Evolutionary conservation across 35 echinoderm and acorn worm species (phyloP).

Genomic region (Lytechinus pictus): DNA sequence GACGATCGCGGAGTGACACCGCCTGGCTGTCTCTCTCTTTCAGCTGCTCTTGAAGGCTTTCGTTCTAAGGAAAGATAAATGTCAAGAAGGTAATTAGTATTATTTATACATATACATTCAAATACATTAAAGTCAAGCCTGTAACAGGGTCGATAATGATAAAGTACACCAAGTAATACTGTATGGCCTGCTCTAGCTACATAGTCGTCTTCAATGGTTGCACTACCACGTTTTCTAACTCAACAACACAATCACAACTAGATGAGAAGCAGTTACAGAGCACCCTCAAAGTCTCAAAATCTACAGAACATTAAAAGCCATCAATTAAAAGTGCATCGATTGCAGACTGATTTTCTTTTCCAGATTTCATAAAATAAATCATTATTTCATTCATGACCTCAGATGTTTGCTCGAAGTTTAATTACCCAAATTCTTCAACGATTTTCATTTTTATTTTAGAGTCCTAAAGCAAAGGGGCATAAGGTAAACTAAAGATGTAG

Average conservation of each 20-base stretch:
- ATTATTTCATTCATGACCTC: not conserved
- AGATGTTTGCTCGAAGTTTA: not conserved
- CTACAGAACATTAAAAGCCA: not conserved
- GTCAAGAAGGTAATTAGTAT: not conserved
- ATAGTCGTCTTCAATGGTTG: too few species aligned
- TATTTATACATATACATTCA: not conserved
- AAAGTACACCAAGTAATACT: not conserved
- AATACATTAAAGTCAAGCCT: not conserved
- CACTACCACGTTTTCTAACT: too few species aligned
- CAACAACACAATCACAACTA: too few species aligned
- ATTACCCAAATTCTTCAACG: not conserved
- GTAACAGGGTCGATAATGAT: not conserved
- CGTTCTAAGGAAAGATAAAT: slow-evolving; percentile 72
- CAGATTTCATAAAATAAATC: not conserved
- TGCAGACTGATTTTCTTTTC: not conserved
- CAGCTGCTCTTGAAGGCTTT: slow-evolving; percentile 94
- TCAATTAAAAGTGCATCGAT: not conserved
- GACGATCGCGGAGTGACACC: slow-evolving; percentile 49
- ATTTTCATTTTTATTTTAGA: not conserved
- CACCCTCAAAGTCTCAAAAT: not conserved
- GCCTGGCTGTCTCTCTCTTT: slow-evolving; percentile 75
- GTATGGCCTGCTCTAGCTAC: not conserved
- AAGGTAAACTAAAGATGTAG: not conserved
- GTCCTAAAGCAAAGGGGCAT: not conserved
- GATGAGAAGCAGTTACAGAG: not conserved